Evolutionary conservation across 2,888 invertebrate genomes (phyloP).

Genomic region (Aphodius granarius): DNA sequence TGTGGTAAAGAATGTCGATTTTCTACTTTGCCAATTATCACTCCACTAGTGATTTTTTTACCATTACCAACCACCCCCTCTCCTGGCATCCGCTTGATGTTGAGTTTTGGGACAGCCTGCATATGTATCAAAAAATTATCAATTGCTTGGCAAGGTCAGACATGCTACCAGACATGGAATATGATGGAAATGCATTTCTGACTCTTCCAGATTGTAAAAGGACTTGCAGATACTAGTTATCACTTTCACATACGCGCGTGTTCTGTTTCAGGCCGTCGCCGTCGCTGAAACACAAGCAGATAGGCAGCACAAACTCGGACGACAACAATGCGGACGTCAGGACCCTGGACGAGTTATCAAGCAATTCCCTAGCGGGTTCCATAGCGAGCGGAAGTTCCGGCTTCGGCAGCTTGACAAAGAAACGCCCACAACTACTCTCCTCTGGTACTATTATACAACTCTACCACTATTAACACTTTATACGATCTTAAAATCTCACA

Average conservation of each 20-base stretch:
- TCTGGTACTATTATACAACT: conserved; percentile 58
- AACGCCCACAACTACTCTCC: conserved; percentile 62
- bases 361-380: conserved; percentile 62
- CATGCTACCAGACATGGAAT: no score
- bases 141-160: no score
- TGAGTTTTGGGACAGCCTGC: no score
- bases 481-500: background rate
- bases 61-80: no score
- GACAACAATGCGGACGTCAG: conserved; percentile 56
- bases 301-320: conserved; percentile 47
- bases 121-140: no score
- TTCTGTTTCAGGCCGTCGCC: conserved; percentile 61
- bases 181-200: background rate
- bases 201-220: background rate
- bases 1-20: no score
- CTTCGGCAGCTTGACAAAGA: conserved; percentile 83
- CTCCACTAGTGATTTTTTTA: no score
- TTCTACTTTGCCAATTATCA: no score
- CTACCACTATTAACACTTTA: background rate
- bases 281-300: conserved; percentile 50
- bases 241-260: background rate
- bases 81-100: no score
- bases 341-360: conserved; percentile 59
- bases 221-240: background rate
- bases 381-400: conserved; percentile 79